Base-by-base conservation (phyloP, 92 coral and sea anemone species). In the Meandrina meandrites region DNA sequence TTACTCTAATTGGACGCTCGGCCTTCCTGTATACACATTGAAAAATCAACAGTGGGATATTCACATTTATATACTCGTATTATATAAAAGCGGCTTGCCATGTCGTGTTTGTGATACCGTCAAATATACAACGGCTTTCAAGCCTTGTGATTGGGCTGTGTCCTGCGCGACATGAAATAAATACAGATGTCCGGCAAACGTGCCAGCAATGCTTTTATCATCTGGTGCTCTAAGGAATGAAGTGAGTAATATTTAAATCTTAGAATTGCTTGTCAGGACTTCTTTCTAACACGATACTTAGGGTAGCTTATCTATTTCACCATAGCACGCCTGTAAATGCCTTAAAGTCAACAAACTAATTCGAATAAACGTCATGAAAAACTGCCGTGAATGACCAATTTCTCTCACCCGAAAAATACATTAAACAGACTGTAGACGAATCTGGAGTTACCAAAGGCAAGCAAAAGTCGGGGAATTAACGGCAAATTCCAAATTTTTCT, bases 261-360 rank as follows among this genome's bases (percentile, higher is more conserved):
- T 56, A 18, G 70, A 1, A 6, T 8, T 64, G 28, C 67, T 53
- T 54, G 47, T 47, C 34, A 76, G 2, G 37, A 31, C 56, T 51
- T 51, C 22, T 19, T 56, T 56, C 45, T 56, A 21, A 15, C 22
- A 27, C 18, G 4, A 4, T 28, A 27, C 24, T 12, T 51, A 64
- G 31, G 2, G 17, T n/a, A 27, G 1, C 8, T 0, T 9, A 24
- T 62, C 69, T 62, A 7, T 32, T 76, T 48, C 80, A 76, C 50
- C n/a, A 42, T 77, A 27, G 16, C 64, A 47, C 62, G 80, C 27
- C 5, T 77, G 80, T 77, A 77, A 77, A 50, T 37, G 54, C 36
- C 31, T 62, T 9, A 24, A 24, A 48, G 66, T 16, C 19, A 22
- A 35, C 19, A 22, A 35, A 30, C 74, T 37, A 17, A 78, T 53